These are phyloP conservation scores for Clupea harengus DNA, from an alignment of 2,113 vertebrate species.

Conservation along the genomic window DNA sequence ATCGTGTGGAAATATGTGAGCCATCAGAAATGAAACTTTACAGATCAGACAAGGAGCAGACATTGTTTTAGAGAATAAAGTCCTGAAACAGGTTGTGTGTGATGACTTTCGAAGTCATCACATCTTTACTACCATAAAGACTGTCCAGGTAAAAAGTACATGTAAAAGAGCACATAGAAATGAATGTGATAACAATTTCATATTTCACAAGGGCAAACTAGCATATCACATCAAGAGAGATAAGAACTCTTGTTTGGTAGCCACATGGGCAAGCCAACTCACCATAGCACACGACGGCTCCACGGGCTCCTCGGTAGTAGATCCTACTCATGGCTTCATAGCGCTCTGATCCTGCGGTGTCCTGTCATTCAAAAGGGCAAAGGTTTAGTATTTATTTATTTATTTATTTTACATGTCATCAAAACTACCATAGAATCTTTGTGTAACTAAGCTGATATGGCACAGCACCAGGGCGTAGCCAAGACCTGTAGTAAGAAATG, in stretches of 20 bases:
- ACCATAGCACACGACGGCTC: constrained; percentile 95
- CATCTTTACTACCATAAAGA: neutral
- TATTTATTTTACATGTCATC: too few relatives aligned
- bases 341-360: constrained; percentile 94
- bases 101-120: too few relatives aligned
- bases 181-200: neutral
- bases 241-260: neutral
- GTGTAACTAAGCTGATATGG: neutral
- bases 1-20: neutral
- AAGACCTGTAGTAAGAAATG: too few relatives aligned
- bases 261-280: constrained; percentile 37
- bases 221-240: neutral
- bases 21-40: neutral
- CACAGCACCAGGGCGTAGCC: neutral
- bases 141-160: neutral
- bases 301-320: constrained; percentile 93
- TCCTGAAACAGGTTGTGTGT: too few relatives aligned
- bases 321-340: constrained; percentile 98
- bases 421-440: neutral
- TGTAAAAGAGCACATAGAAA: neutral
- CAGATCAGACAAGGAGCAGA: neutral
- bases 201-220: neutral
- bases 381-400: neutral
- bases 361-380: constrained; percentile 65
- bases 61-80: neutral